phyloP scores from a whole-genome alignment of 1,140 invertebrate species.

The Achroia grisella region DNA sequence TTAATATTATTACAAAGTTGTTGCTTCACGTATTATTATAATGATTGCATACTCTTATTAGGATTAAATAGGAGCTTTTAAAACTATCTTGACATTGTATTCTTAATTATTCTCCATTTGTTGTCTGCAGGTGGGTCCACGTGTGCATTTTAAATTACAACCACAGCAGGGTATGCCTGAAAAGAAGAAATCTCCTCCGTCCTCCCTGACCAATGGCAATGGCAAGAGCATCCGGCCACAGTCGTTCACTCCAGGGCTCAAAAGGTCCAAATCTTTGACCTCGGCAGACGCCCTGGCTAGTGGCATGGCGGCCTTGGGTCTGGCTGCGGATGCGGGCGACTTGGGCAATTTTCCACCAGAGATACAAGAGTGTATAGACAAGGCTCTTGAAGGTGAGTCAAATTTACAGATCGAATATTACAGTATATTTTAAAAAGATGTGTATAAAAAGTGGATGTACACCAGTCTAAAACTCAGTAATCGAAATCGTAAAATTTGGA shows the following conservation, averaged over 20 bases:
- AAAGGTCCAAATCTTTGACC: slow-evolving; percentile 87
- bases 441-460: too few species aligned
- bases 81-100: too few species aligned
- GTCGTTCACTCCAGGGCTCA: slow-evolving; percentile 75
- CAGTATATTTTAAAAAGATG: too few species aligned
- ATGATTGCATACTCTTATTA: too few species aligned
- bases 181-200: slow-evolving; percentile 66
- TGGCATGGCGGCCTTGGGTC: slow-evolving; percentile 74
- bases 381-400: slow-evolving; percentile 79
- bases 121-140: slow-evolving; percentile 60
- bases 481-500: too few species aligned
- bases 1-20: too few species aligned
- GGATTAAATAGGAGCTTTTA: too few species aligned
- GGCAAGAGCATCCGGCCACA: slow-evolving; percentile 54
- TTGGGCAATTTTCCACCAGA: slow-evolving; percentile 82
- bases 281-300: slow-evolving; percentile 80
- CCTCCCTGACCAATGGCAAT: slow-evolving; percentile 54
- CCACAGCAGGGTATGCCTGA: slow-evolving; percentile 57
- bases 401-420: too few species aligned
- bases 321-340: slow-evolving; percentile 80
- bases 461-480: too few species aligned
- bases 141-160: slow-evolving; percentile 74
- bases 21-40: too few species aligned
- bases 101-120: too few species aligned
- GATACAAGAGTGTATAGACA: slow-evolving; percentile 81